Evolutionary conservation across 2,888 invertebrate species (phyloP), one percentile per base, ranked within the genome.

Genomic region (Zaprionus lineosus): DNA sequence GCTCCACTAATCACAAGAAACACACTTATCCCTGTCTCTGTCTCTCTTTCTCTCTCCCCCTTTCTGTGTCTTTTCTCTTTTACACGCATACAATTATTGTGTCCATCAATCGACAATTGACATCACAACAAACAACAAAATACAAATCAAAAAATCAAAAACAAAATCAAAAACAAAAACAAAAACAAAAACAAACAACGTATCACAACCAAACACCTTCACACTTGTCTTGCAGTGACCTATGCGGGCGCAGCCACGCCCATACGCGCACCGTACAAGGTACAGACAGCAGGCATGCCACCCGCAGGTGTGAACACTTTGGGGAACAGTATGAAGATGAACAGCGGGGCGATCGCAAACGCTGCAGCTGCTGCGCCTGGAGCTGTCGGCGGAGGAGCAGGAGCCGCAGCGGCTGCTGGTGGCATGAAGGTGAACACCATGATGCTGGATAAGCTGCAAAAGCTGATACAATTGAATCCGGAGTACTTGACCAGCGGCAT

Each of bases 401-500:
- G 44, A 37, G 53, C 66, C n/a, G 51, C 50, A 21, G 29, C 62
- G 1, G 60, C 51, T 5, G 33, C 29, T 4, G 58, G 56, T 2
- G 59, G 72, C 0, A 67, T 85, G 40, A 87, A 87, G 58, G 69
- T 88, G 5, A 88, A 88, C 73, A 76, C 81, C 3, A 72, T 83
- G 57, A 86, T 90, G 60, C 56, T 90, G 63, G 89, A 90, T 69
- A 90, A 88, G 56, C 82, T 90, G n/a, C 89, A 90, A 58, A 81
- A 88, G 8, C 64, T 90, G 48, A 82, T 90, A 3, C 86, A 89
- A 4, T 76, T 88, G 8, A 89, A 90, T 87, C 90, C 90, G 16
- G 87, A 87, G 36, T 90, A 89, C 59, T 74, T 90, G 57, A 90
- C 89, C 51, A 88, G 89, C 58, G 90, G 90, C 50, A 90, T 90